Base-by-base conservation (phyloP, 2,888 invertebrate species). In the Lepidocyrtoides sp. region DNA sequence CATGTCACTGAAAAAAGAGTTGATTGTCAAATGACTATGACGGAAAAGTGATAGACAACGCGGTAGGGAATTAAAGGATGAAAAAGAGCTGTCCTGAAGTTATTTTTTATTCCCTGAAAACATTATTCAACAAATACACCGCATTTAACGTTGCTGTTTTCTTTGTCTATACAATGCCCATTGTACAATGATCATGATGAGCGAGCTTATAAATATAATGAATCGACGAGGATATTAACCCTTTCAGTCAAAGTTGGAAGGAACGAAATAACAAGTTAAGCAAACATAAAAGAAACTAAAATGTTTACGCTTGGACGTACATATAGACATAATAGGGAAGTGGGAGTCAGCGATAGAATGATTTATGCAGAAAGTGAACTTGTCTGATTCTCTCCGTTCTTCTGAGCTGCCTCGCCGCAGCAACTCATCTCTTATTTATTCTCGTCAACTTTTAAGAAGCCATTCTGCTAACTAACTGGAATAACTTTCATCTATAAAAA, bases 311-410 rank as follows among this genome's bases (percentile, higher is more conserved):
- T 32, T 66, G 4, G 32, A 32, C 29, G n/a, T 60, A 26, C 26
- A 8, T 60, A 26, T 60, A 66, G n/a, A n/a, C n/a, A n/a, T n/a
- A n/a, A n/a, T n/a, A n/a, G n/a, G n/a, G 66, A 29, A 66, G 20
- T 66, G 32, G 26, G 32, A 29, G 14, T 66, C 32, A 7, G 14
- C n/a, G 66, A 32, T 26, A n/a, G 29, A 81, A 81, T 81, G 60
- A 81, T 81, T 81, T 81, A 81, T 81, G 81, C 60, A 81, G 60
- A 81, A 81, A 60, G 44, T n/a, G 36, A 81, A 81, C 5, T 57
- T 81, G 81, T 57, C 81, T 81, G 36, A 12, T 81, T 81, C 36
- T 41, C 14, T 26, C 51, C 14, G 14, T 12, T 26, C 4, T 32
- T n/a, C n/a, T n/a, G n/a, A n/a, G n/a, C n/a, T 60, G 60, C 44